These are phyloP conservation scores for Actinernus sp. DNA, from an alignment of 92 coral and sea anemone species.

Conservation along the genomic window DNA sequence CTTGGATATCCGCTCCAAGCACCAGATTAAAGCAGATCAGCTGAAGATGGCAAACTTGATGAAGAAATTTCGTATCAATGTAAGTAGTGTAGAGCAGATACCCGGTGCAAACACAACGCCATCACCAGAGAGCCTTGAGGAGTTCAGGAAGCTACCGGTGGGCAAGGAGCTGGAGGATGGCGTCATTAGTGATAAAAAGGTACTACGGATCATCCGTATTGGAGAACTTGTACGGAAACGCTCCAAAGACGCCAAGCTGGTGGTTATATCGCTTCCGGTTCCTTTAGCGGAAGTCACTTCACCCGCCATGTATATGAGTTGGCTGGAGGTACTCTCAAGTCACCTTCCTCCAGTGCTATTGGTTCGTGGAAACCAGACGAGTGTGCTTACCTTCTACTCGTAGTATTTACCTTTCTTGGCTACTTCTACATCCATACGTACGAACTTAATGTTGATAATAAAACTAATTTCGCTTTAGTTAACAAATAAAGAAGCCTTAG, in stretches of 20 bases:
- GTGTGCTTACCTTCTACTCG: conserved; percentile 94
- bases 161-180: conserved; percentile 74
- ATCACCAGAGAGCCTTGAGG: conserved; percentile 78
- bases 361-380: conserved; percentile 96
- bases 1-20: conserved; percentile 77
- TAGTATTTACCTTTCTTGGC: too few species aligned
- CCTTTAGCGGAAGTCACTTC: conserved; percentile 92
- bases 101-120: conserved; percentile 80
- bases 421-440: too few species aligned
- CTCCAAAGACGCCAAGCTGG: conserved; percentile 82
- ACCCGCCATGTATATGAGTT: conserved; percentile 96
- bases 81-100: conserved; percentile 69
- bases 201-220: conserved; percentile 89
- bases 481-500: too few species aligned
- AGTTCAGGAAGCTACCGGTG: conserved; percentile 80
- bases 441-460: too few species aligned
- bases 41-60: conserved; percentile 88
- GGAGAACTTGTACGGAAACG: conserved; percentile 89
- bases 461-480: too few species aligned
- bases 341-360: conserved; percentile 92
- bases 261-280: conserved; percentile 92
- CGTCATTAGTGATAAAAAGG: conserved; percentile 71
- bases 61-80: conserved; percentile 94
- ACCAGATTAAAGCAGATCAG: conserved; percentile 58
- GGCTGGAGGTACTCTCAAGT: conserved; percentile 90